phyloP scores from a whole-genome alignment of 2,113 vertebrate genomes.

The Xiphophorus couchianus region DNA sequence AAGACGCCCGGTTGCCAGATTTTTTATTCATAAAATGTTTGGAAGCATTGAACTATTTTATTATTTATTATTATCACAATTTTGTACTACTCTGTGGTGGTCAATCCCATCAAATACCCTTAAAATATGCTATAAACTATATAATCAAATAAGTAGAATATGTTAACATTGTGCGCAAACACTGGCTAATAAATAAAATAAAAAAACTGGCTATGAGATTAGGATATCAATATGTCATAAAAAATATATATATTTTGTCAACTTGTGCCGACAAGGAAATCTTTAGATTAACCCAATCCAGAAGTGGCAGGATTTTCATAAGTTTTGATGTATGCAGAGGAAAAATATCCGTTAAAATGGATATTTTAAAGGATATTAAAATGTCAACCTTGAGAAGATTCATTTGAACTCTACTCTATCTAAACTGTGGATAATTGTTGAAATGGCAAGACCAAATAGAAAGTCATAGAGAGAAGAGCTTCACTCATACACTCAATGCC shows the following conservation, averaged over 20 bases:
- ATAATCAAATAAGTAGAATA: neutral
- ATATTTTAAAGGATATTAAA: neutral
- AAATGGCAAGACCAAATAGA: conserved; percentile 32
- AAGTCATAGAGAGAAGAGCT: neutral
- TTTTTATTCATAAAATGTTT: too few species aligned
- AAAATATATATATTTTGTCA: neutral
- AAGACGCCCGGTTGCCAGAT: too few species aligned
- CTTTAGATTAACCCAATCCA: neutral
- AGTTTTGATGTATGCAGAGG: conserved; percentile 12
- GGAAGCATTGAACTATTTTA: too few species aligned
- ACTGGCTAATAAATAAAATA: neutral
- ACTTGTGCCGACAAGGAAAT: neutral
- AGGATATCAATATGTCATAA: too few species aligned
- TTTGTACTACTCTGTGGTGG: too few species aligned
- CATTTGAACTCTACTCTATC: conserved; percentile 27
- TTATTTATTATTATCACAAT: too few species aligned
- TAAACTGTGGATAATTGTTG: conserved; percentile 15
- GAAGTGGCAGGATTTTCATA: neutral
- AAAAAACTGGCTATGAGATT: neutral
- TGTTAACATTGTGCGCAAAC: neutral
- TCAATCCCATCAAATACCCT: too few species aligned
- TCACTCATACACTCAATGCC: conserved; percentile 31
- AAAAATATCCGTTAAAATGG: conserved; percentile 22
- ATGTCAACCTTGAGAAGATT: conserved; percentile 28
- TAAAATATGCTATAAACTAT: too few species aligned